Evolutionary conservation across 35 echinoderm and acorn worm genomes (phyloP), one percentile per base, ranked within the genome.

Genomic region (Chiridota heheva): DNA sequence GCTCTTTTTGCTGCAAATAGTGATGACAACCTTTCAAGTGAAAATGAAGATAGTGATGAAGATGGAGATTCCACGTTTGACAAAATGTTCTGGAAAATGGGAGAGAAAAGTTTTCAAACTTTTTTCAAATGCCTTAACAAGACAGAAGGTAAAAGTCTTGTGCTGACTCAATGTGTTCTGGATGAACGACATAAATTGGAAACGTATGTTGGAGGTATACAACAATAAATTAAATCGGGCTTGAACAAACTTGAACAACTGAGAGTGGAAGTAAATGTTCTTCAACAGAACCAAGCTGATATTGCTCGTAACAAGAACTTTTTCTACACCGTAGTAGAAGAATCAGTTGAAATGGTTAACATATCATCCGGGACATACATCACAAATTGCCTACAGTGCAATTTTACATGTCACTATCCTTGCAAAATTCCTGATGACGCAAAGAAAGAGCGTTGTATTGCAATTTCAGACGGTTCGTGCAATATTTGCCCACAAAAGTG

Each of bases 11-110:
- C 77, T n/a, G 39, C 29, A 17, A 79, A 38, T 57, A 26, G 36
- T 22, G 22, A 1, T 37, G 18, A n/a, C n/a, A n/a, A n/a, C n/a
- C n/a, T 22, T 7, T 42, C 8, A 30, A 30, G 17, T 32, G 49
- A 27, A 4, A 35, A 20, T 17, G 27, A 40, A 25, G 20, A 15
- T 22, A 22, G 40, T 6, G 57, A 69, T 46, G 33, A 36, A 76
- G 81, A 56, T 25, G 68, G 37, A 35, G 47, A 20, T 20, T 15
- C 10, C 20, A 25, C 53, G 37, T 81, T 82, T 44, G 43, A 88
- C 30, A 36, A 82, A 47, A 70, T 88, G 76, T 82, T 82, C 38
- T 88, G 86, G 86, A 45, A 88, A 44, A 82, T 83, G 86, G 84
- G 73, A 13, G 37, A 45, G 20, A 75, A 76, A 32, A 84, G 81